These are phyloP conservation scores for Zaprionus ghesquierei DNA, from an alignment of 1,140 invertebrate genomes.

Conservation along the genomic window DNA sequence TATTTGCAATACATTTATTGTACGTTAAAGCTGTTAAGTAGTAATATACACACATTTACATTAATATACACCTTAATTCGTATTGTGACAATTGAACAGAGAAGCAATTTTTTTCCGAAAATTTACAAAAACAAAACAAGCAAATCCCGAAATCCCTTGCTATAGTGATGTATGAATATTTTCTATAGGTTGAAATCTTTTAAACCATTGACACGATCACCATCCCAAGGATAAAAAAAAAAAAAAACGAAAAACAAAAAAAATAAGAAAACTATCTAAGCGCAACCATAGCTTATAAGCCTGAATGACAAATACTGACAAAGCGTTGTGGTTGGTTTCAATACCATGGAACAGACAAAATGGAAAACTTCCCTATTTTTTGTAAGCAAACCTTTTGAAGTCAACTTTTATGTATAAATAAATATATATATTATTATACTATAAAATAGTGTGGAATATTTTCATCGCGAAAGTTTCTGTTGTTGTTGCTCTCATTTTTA, in stretches of 20 bases:
- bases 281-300: constrained; percentile 45
- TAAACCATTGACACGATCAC: constrained; percentile 25
- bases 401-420: constrained; percentile 70
- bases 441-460: background rate
- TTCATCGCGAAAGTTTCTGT: background rate
- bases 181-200: background rate
- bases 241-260: constrained; percentile 3
- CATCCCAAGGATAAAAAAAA: constrained; percentile 49
- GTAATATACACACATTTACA: constrained; percentile 27
- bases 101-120: constrained; percentile 66
- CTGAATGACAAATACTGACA: constrained; percentile 45
- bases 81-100: constrained; percentile 73
- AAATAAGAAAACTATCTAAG: constrained; percentile 1
- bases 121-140: background rate
- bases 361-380: constrained; percentile 58
- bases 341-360: constrained; percentile 48
- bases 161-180: constrained; percentile 2
- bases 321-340: constrained; percentile 66
- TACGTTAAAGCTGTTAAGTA: constrained; percentile 72
- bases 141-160: constrained; percentile 6
- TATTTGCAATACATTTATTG: constrained; percentile 64
- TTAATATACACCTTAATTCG: constrained; percentile 53
- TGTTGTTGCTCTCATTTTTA: background rate
- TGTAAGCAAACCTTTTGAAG: constrained; percentile 67
- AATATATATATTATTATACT: constrained; percentile 53